phyloP scores from a whole-genome alignment of 2,797 vertebrate species.

The Eutrigla gurnardus region DNA sequence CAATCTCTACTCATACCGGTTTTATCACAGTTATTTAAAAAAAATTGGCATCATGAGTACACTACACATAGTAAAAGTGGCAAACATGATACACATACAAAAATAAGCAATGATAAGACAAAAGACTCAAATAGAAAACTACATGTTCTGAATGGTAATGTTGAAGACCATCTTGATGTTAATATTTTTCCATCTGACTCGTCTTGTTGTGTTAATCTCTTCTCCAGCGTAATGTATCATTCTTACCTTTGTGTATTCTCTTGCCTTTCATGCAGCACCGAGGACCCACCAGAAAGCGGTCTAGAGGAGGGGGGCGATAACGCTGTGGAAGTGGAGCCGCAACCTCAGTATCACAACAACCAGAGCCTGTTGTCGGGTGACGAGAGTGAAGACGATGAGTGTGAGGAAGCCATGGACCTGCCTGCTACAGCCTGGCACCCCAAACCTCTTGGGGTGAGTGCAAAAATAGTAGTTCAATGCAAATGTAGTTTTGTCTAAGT shows the following conservation, averaged over 20 bases:
- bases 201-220: too few relatives aligned
- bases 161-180: too few relatives aligned
- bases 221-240: not conserved
- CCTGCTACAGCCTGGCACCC: conserved; percentile 85
- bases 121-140: too few relatives aligned
- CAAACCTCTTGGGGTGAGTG: conserved; percentile 90
- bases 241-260: not conserved
- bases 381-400: conserved; percentile 86
- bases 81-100: too few relatives aligned
- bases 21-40: too few relatives aligned
- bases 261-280: conserved; percentile 69
- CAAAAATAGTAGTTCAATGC: not conserved
- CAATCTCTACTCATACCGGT: too few relatives aligned
- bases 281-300: conserved; percentile 79
- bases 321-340: conserved; percentile 70
- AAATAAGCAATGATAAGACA: too few relatives aligned
- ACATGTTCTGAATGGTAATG: too few relatives aligned
- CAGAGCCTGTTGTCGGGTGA: conserved; percentile 84
- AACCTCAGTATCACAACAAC: conserved; percentile 79
- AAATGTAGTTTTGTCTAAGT: conserved; percentile 7
- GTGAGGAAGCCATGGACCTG: conserved; percentile 78
- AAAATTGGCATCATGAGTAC: too few relatives aligned
- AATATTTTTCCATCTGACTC: too few relatives aligned
- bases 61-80: too few relatives aligned
- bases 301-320: conserved; percentile 68